Evolutionary conservation across 2,113 vertebrate genomes (phyloP), one percentile per base, ranked within the genome.

Genomic region (Corythornis vintsioides): DNA sequence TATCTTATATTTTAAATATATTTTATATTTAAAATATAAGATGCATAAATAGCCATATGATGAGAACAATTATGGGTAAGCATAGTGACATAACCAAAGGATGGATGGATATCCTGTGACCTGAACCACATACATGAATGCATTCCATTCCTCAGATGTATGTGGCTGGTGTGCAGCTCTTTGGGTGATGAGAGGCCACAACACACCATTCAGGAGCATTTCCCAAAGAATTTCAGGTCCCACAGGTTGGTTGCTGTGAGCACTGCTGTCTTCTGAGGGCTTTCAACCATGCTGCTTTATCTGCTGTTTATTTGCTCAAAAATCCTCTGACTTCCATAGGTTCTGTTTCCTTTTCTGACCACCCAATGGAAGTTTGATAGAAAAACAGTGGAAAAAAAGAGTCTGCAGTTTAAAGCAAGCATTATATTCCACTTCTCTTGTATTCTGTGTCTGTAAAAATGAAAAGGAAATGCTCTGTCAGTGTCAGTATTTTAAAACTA

Each of bases 71-170:
- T 5, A 2, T 2, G 38, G 33, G 19, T n/a, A 40, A 47, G 61
- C 25, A 4, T 14, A 15, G 75, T 28, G 66, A 22, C 28, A 20
- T 63, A 38, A 47, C 57, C 18, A 26, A 65, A 81, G 52, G 25
- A 24, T 0, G 6, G 63, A 45, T 63, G 21, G 29, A 0, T 28
- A 9, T 76, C 38, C 77, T 0, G 0, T 78, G 78, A 29, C 16
- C 7, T 1, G 15, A 67, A 18, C 40, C 17, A 15, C 22, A 11
- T 15, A 9, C 0, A 0, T 21, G 26, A 67, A 19, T 0, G 3
- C 10, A 3, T 24, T 63, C 42, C 6, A 2, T 60, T 35, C 21
- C 35, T 78, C 56, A 48, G 65, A 5, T 0, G 0, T 13, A 8
- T 0, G 1, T 59, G 61, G 48, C 57, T 75, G 48, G 9, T 42